phyloP scores from a whole-genome alignment of 2,888 invertebrate species.

The Boloria euphrosyne region DNA sequence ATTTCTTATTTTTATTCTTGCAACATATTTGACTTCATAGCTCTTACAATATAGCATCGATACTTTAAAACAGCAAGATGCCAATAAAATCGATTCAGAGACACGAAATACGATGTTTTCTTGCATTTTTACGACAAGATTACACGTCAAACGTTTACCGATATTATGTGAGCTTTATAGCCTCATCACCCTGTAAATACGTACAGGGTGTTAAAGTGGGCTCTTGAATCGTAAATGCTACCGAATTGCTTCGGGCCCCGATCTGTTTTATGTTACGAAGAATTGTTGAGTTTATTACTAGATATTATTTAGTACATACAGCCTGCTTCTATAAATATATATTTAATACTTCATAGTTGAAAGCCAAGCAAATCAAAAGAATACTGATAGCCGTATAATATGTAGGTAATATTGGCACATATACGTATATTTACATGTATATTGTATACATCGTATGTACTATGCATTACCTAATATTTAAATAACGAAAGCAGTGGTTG shows the following conservation, averaged over 20 bases:
- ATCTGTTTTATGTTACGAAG: constrained; percentile 66
- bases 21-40: not conserved
- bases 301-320: not conserved
- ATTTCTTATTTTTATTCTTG: no score
- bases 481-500: no score
- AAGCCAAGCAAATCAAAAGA: no score
- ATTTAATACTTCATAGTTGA: no score
- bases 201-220: constrained; percentile 65
- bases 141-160: constrained; percentile 72
- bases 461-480: no score
- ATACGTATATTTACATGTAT: no score
- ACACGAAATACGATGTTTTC: constrained; percentile 37
- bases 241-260: constrained; percentile 66
- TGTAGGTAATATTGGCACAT: no score
- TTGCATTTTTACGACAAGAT: constrained; percentile 53
- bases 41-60: not conserved
- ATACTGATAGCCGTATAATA: no score
- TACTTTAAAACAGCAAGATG: constrained; percentile 7
- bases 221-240: constrained; percentile 70
- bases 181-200: constrained; percentile 65
- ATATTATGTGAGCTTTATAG: constrained; percentile 70
- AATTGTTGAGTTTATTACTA: constrained; percentile 37
- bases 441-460: no score
- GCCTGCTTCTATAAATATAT: no score
- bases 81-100: constrained; percentile 41